Evolutionary conservation across 35 echinoderm and acorn worm species (phyloP).

Genomic region (Holothuria glaberrima): DNA sequence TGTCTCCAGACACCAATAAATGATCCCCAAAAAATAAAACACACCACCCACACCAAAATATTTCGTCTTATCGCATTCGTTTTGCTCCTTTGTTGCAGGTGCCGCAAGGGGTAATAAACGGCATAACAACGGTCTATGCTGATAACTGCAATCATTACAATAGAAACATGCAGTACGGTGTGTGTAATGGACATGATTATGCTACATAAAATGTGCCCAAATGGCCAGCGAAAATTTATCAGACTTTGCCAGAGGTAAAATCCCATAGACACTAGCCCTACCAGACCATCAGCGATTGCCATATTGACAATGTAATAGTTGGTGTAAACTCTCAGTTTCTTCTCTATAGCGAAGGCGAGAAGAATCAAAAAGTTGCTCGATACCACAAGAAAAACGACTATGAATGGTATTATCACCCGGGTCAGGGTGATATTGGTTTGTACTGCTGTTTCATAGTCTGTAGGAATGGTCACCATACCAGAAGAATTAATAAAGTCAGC

Average conservation of each 20-base stretch:
- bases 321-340: constrained; percentile 53
- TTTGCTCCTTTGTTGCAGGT: neutral
- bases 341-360: constrained; percentile 53
- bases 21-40: neutral
- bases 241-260: constrained; percentile 15
- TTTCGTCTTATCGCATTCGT: constrained; percentile 5
- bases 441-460: no score
- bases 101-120: neutral
- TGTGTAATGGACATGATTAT: neutral
- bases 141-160: neutral
- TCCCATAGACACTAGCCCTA: constrained; percentile 61
- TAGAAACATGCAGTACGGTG: neutral
- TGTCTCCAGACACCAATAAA: neutral
- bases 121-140: constrained; percentile 14
- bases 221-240: neutral
- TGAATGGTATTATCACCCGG: no score
- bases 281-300: constrained; percentile 67
- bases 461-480: no score
- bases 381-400: constrained; percentile 15
- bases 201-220: neutral
- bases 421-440: no score
- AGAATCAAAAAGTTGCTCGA: constrained; percentile 64
- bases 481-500: no score
- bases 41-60: neutral
- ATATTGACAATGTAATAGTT: no score